Base-by-base conservation (phyloP, 2,888 invertebrate species). In the Drymonia ruficornis region DNA sequence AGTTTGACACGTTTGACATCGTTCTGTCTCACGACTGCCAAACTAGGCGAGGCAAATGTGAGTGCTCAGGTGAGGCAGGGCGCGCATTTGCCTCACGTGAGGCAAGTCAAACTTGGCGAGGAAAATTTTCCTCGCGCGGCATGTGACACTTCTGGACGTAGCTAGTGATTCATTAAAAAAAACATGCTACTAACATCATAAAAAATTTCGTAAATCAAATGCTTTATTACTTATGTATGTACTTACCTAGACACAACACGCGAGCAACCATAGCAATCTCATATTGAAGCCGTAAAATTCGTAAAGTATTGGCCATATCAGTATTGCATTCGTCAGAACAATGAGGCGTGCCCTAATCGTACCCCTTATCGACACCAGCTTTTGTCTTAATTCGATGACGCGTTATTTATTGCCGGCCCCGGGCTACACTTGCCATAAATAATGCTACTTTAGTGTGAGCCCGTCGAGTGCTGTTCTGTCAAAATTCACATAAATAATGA, bases 401-500 rank as follows among this genome's bases (percentile, higher is more conserved):
- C 66, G 78, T 86, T 81, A 89, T 91, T 91, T 91, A 90, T 83
- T 76, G 79, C 74, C 71, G 63, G 72, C 72, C 77, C 78, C 76
- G 76, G 71, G 74, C 72, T 74, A 76, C 79, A 83, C 81, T 84
- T 72, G 80, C 86, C 81, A 88, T 91, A 91, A 92, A 91, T 89
- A 87, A 89, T 84, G 75, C 82, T 78, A 86, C 84, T 86, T 87
- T 86, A 85, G 80, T 80, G 78, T 80, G 77, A 77, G 74, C 78
- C 73, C 72, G 69, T 78, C 76, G 71, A 78, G 69, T 74, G 78
- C 73, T 78, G 67, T 76, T 81, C 84, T 86, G 90, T 91, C 89
- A 91, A 90, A 91, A 87, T 87, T 90, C 87, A 87, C 89, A 90
- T 91, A 91, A 90, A 89, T 87, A 90, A 90, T 90, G 86, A 86